phyloP scores from a whole-genome alignment of 2,888 invertebrate genomes.

The Leptinotarsa tumamoca region DNA sequence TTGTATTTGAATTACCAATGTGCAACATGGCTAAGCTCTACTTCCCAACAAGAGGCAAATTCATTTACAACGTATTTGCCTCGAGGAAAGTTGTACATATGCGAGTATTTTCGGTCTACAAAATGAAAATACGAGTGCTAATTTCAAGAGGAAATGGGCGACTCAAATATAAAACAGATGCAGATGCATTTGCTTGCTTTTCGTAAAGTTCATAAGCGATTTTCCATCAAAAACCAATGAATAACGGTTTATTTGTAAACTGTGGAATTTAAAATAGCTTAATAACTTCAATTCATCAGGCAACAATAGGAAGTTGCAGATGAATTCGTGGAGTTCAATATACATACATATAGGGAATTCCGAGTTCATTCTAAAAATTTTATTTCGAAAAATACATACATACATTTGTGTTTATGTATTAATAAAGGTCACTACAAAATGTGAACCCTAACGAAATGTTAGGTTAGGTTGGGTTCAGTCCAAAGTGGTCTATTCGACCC shows the following conservation, averaged over 20 bases:
- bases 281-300: slow-evolving; percentile 2
- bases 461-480: no score
- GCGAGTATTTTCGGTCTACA: background rate
- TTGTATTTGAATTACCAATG: slow-evolving; percentile 1
- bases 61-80: background rate
- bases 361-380: no score
- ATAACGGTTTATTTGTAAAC: slow-evolving; percentile 4
- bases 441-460: no score
- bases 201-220: background rate
- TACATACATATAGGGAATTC: no score
- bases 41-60: background rate
- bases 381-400: no score
- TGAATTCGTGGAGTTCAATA: background rate
- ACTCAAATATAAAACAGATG: slow-evolving; percentile 9
- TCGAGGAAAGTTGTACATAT: background rate
- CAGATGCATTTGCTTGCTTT: background rate
- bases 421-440: no score
- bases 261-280: slow-evolving; percentile 8
- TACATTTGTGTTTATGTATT: no score
- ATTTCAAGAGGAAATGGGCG: background rate
- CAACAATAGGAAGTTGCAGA: slow-evolving; percentile 3
- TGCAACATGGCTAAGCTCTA: background rate
- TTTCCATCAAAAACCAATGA: slow-evolving; percentile 8
- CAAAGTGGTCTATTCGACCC: no score
- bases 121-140: background rate